These are phyloP conservation scores for Columba janthina DNA, from an alignment of 2,113 vertebrate species.

Conservation along the genomic window DNA sequence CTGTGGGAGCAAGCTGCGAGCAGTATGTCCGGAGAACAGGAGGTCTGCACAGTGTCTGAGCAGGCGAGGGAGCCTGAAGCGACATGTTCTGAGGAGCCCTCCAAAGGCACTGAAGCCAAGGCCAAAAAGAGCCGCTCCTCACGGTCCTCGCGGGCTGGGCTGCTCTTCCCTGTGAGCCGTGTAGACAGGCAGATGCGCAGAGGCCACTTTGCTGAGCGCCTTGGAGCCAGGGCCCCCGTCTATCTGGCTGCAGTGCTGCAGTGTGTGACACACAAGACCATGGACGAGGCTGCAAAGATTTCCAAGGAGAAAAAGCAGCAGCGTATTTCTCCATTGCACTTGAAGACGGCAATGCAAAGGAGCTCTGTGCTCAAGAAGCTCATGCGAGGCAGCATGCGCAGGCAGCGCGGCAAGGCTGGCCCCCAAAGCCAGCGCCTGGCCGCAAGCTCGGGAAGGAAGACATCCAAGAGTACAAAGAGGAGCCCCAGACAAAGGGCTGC, in stretches of 20 bases:
- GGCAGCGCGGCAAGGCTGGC: conserved; percentile 50
- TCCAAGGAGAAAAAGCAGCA: conserved; percentile 61
- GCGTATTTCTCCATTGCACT: conserved; percentile 67
- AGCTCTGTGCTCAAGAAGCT: conserved; percentile 73
- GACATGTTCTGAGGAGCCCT: not conserved
- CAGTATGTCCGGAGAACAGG: not conserved
- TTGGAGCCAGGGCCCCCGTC: conserved; percentile 54
- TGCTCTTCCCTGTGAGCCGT: conserved; percentile 78
- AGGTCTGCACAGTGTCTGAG: not conserved
- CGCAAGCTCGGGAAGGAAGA: conserved; percentile 65
- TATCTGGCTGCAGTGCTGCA: conserved; percentile 70
- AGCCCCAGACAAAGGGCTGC: not conserved
- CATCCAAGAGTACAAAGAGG: not conserved
- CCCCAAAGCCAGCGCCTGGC: conserved; percentile 54
- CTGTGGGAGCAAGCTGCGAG: not conserved
- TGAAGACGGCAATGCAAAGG: conserved; percentile 68
- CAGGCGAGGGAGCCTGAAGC: not conserved
- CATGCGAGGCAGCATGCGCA: conserved; percentile 8
- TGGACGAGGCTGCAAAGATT: conserved; percentile 76
- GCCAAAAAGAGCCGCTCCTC: not conserved
- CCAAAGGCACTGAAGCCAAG: not conserved
- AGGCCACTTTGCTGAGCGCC: conserved; percentile 61
- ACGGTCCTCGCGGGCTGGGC: conserved; percentile 56
- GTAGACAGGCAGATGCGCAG: conserved; percentile 74
- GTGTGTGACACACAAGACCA: conserved; percentile 73